Evolutionary conservation across 2,113 vertebrate genomes (phyloP), one percentile per base, ranked within the genome.

Genomic region (Petrocephalus microphthalmus): DNA sequence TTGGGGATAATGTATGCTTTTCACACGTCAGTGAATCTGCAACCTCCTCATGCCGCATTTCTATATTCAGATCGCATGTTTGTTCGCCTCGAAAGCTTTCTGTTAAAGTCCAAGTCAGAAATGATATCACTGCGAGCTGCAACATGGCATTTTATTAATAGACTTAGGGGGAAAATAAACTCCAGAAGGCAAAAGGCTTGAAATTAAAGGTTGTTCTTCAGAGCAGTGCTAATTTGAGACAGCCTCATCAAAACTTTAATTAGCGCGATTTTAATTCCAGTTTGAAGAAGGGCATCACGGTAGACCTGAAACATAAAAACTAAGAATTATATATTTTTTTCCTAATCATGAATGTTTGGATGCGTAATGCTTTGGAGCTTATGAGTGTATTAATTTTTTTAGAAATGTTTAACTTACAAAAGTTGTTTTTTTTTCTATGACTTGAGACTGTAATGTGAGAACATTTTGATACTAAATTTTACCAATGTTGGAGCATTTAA

Each of bases 1-100:
- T 88, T 90, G 91, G 71, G 90, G 89, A 89, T 91, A 88, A 92
- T 90, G 87, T 90, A 91, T 91, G 92, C 90, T 91, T 90, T 93
- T 88, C 89, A 52, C 57, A 93, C 91, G 91, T 93, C 93, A 93
- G 91, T 53, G 89, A 87, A 88, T 91, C 85, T 88, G 89, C 87
- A 89, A 78, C n/a, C 56, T 49, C 60, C 60, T 49, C 71, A 22
- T 10, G 49, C 10, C 84, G n/a, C 37, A 45, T 91, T 91, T 19
- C 89, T 71, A 89, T 90, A 90, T 89, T 91, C 37, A 56, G 15
- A 89, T 2, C 57, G 54, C 2, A 88, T 91, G 94, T 92, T 93
- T 92, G 92, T 87, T 87, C 89, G 71, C 51, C 19, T 53, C 7
- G 15, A 87, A 56, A 56, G 57, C 45, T 87, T 71, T 20, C 87